phyloP scores from a whole-genome alignment of 1,140 invertebrate species.

The Drosophila funebris region DNA sequence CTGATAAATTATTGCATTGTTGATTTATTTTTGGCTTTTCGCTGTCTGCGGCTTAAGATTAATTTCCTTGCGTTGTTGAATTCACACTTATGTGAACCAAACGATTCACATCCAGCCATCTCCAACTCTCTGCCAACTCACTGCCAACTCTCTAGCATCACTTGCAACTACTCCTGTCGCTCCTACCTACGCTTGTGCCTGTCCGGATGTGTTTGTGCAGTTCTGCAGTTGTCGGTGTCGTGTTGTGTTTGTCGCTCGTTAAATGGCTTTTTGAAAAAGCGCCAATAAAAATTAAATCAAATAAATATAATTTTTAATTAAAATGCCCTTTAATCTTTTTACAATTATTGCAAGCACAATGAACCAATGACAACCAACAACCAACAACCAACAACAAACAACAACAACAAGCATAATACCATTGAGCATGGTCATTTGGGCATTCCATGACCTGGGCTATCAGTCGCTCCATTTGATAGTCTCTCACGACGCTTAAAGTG shows the following conservation, averaged over 20 bases:
- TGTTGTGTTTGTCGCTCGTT: conserved; percentile 45
- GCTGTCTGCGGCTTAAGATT: conserved; percentile 82
- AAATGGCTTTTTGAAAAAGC: conserved; percentile 79
- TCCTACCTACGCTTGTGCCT: neutral
- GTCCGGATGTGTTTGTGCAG: no score
- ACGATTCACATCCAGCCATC: neutral
- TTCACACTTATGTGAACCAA: conserved; percentile 65
- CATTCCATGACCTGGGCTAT: neutral
- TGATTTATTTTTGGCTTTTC: conserved; percentile 83
- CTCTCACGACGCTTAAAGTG: conserved; percentile 24
- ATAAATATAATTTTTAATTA: conserved; percentile 83
- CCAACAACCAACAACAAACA: conserved; percentile 14
- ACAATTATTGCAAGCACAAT: conserved; percentile 72
- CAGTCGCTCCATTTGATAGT: conserved; percentile 19
- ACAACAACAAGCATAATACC: conserved; percentile 8
- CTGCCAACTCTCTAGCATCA: neutral
- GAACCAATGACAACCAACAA: conserved; percentile 29
- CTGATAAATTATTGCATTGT: conserved; percentile 83
- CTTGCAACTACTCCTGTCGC: neutral
- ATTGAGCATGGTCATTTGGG: conserved; percentile 8
- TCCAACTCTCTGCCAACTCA: neutral
- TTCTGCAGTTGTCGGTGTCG: conserved; percentile 6
- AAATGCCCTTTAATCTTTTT: conserved; percentile 79
- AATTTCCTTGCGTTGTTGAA: conserved; percentile 81
- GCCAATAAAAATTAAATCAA: conserved; percentile 82